A percentile compares a stretch with the other conserved stretches of the same genome.
Evolutionary conservation across 2,797 vertebrate species (phyloP).

Genomic region (Helostoma temminkii): DNA sequence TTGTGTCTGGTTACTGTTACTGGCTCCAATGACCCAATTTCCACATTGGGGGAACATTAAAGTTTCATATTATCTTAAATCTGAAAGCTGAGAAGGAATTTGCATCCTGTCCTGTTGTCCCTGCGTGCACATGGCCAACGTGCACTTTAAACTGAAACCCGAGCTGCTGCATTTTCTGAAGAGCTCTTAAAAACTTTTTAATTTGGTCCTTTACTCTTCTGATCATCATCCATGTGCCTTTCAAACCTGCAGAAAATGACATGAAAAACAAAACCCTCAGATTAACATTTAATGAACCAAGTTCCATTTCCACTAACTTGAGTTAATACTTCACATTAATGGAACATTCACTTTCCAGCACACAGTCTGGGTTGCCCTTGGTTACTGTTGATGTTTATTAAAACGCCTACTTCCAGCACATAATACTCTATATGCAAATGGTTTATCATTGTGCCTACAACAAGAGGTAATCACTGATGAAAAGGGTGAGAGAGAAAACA

Average conservation of each 20-base stretch:
- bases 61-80: slow-evolving; percentile 66
- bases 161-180: not conserved
- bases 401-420: not conserved
- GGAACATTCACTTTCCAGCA: not conserved
- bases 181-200: not conserved
- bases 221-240: not conserved
- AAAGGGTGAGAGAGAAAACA: not conserved
- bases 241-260: not conserved
- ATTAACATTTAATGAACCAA: not conserved
- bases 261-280: not conserved
- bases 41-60: slow-evolving; percentile 53
- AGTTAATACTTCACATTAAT: not conserved
- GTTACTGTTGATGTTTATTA: not conserved
- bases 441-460: not conserved
- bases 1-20: slow-evolving; percentile 3
- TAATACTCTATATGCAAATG: slow-evolving; percentile 13
- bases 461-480: slow-evolving; percentile 2
- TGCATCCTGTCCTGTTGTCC: slow-evolving; percentile 42
- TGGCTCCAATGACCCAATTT: slow-evolving; percentile 44
- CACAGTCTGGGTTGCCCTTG: not conserved
- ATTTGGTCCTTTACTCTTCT: not conserved
- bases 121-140: not conserved
- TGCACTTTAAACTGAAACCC: slow-evolving; percentile 3
- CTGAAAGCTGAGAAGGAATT: slow-evolving; percentile 39
- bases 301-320: not conserved